Percentiles rank a stretch among this genome's conserved stretches.
Evolutionary conservation across 2,888 invertebrate species (phyloP).

Genomic region (Nyleta sp.): DNA sequence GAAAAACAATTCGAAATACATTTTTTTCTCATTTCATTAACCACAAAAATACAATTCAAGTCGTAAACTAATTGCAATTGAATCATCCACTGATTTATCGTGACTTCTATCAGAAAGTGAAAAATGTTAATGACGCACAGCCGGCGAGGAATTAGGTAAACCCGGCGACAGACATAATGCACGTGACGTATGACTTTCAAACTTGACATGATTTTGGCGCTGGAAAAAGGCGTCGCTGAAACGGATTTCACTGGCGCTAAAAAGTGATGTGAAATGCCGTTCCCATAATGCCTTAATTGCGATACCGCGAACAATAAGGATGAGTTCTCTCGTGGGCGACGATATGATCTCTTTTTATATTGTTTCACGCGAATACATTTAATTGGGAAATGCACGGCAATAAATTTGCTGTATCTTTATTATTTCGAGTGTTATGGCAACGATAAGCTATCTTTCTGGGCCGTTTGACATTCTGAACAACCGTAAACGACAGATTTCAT

Average conservation of each 20-base stretch:
- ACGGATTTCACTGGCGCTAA: conserved; percentile 52
- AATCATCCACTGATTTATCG: too few relatives aligned
- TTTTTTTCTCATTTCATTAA: too few relatives aligned
- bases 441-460: too few relatives aligned
- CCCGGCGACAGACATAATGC: conserved; percentile 8
- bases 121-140: conserved; percentile 1
- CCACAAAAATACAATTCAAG: too few relatives aligned
- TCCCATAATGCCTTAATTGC: conserved; percentile 45
- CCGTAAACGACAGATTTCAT: too few relatives aligned
- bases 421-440: not conserved
- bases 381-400: conserved; percentile 28
- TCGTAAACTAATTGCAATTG: too few relatives aligned
- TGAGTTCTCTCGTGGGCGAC: conserved; percentile 41
- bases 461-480: too few relatives aligned
- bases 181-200: conserved; percentile 44
- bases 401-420: conserved; percentile 2
- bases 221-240: conserved; percentile 30
- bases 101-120: conserved; percentile 15
- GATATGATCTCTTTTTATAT: conserved; percentile 58
- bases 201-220: conserved; percentile 46
- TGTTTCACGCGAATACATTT: conserved; percentile 40
- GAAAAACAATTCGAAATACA: too few relatives aligned
- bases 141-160: not conserved
- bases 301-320: conserved; percentile 37
- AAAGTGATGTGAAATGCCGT: conserved; percentile 50